These are phyloP conservation scores for Grallaria varia DNA, from an alignment of 2,113 vertebrate species.

Conservation along the genomic window DNA sequence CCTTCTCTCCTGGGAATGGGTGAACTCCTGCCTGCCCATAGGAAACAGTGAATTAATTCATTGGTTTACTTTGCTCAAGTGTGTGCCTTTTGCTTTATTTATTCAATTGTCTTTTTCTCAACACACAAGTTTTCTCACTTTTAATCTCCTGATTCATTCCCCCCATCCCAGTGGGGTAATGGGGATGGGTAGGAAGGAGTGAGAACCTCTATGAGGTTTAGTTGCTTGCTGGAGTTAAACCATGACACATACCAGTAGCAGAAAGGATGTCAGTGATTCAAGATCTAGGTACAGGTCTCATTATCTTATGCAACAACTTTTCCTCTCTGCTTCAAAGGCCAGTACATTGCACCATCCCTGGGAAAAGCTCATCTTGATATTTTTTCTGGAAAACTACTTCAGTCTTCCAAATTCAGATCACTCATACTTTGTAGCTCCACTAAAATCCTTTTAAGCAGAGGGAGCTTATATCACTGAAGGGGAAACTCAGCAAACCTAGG, in stretches of 20 bases:
- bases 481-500: background rate
- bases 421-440: background rate
- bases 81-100: background rate
- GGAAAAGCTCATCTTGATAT: background rate
- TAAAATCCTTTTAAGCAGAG: background rate
- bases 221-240: background rate
- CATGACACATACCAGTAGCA: background rate
- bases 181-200: background rate
- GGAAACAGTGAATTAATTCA: background rate
- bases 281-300: background rate
- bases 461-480: background rate
- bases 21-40: background rate
- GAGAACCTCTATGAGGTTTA: background rate
- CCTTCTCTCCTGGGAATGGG: fast-evolving
- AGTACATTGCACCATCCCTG: background rate
- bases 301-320: background rate
- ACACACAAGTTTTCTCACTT: background rate
- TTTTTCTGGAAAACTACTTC: background rate
- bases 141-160: background rate
- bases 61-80: background rate
- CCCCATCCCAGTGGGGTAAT: too few relatives aligned
- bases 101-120: background rate
- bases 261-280: background rate
- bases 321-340: background rate
- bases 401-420: background rate